Percentiles rank a stretch among this genome's conserved stretches.
phyloP scores from a whole-genome alignment of 2,797 vertebrate species.

The Sebastes steindachneri region DNA sequence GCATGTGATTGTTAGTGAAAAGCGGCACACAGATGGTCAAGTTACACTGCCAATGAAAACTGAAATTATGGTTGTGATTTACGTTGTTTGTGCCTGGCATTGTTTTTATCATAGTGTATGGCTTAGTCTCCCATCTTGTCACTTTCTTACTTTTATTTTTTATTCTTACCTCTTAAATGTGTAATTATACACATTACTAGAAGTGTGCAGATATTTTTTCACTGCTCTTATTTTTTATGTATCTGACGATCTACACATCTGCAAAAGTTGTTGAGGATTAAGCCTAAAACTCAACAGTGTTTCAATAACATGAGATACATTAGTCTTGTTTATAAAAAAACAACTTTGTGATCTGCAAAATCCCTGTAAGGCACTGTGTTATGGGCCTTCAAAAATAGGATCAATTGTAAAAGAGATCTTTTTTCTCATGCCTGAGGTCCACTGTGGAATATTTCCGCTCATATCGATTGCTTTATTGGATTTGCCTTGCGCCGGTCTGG shows the following conservation, averaged over 20 bases:
- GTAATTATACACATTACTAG: not conserved
- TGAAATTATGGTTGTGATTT: constrained; percentile 16
- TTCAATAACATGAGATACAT: not conserved
- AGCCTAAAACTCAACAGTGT: not conserved
- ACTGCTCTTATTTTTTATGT: not conserved
- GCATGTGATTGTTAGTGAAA: constrained; percentile 21
- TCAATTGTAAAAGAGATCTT: constrained; percentile 22
- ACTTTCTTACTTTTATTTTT: not conserved
- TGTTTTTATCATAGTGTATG: not conserved
- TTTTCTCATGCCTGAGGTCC: constrained; percentile 11
- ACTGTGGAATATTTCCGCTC: constrained; percentile 50
- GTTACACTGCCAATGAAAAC: constrained; percentile 33
- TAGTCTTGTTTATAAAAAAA: not conserved
- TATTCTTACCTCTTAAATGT: not conserved
- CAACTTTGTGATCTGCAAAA: not conserved
- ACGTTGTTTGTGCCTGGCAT: not conserved
- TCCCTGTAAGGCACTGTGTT: not conserved
- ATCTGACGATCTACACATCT: not conserved
- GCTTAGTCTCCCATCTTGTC: not conserved
- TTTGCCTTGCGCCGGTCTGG: constrained; percentile 48
- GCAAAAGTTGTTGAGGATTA: not conserved
- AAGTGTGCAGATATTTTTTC: not conserved
- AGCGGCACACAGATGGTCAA: constrained; percentile 35
- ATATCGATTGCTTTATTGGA: constrained; percentile 71
- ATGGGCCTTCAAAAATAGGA: not conserved